phyloP scores from a whole-genome alignment of 2,113 vertebrate genomes.

The Anguilla rostrata region DNA sequence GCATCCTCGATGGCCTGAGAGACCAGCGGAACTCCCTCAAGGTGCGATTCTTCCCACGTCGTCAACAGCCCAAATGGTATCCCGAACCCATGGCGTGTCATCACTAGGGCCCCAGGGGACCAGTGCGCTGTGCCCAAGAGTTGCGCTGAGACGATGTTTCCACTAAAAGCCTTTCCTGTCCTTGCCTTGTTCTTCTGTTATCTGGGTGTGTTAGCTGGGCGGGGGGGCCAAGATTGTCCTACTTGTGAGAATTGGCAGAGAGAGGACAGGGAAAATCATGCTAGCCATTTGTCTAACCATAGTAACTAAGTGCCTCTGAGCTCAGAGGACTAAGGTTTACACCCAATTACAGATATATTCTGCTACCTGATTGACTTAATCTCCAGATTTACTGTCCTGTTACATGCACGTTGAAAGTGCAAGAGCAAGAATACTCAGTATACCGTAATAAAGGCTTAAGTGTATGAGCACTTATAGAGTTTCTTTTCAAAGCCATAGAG shows the following conservation, averaged over 20 bases:
- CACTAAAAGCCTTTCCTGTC: slow-evolving; percentile 66
- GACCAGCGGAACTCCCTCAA: slow-evolving; percentile 92
- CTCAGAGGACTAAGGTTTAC: too few species aligned
- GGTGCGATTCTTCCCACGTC: slow-evolving; percentile 64
- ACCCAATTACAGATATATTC: too few species aligned
- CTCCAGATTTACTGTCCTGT: neutral
- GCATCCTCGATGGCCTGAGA: slow-evolving; percentile 87
- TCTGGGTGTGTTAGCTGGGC: slow-evolving; percentile 69
- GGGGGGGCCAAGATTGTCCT: slow-evolving; percentile 35
- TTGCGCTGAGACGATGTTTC: slow-evolving; percentile 53
- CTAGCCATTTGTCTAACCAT: neutral
- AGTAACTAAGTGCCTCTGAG: too few species aligned
- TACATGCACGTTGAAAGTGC: neutral
- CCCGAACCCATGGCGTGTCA: neutral
- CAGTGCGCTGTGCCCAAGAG: neutral
- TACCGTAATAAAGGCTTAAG: neutral
- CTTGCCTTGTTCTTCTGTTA: slow-evolving; percentile 48
- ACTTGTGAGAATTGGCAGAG: slow-evolving; percentile 59
- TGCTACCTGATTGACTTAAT: too few species aligned
- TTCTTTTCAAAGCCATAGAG: neutral
- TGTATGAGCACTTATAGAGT: neutral
- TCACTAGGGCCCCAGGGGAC: too few species aligned
- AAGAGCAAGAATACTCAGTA: neutral
- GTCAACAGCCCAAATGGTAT: neutral
- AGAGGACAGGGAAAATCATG: slow-evolving; percentile 17